A percentile compares a stretch with the other conserved stretches of the same genome.
Evolutionary conservation across 2,113 vertebrate species (phyloP).

Genomic region (Pseudorectes ferrugineus): DNA sequence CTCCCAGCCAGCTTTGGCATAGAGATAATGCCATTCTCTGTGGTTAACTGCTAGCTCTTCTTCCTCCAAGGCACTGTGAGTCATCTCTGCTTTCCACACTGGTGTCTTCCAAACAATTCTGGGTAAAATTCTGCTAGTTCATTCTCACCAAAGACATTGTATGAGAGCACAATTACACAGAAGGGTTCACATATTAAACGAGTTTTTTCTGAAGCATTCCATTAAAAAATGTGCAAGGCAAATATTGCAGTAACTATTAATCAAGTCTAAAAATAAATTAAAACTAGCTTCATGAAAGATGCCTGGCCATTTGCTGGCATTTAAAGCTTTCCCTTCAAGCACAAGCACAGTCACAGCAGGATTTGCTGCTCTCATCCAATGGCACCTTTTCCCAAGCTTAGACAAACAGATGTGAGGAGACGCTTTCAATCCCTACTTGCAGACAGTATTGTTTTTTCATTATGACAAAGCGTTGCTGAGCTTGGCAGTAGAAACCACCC

Average conservation of each 20-base stretch:
- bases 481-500: conserved; percentile 41
- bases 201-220: neutral
- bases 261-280: conserved; percentile 55
- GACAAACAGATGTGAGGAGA: conserved; percentile 26
- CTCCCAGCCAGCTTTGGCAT: conserved; percentile 25
- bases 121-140: conserved; percentile 30
- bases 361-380: conserved; percentile 37
- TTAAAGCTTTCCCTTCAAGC: conserved; percentile 56
- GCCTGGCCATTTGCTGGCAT: neutral
- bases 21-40: conserved; percentile 25
- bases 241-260: conserved; percentile 32
- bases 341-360: conserved; percentile 22
- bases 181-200: conserved; percentile 14
- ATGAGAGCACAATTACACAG: neutral
- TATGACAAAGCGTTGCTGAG: neutral
- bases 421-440: conserved; percentile 48
- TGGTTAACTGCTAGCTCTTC: conserved; percentile 37
- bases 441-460: conserved; percentile 56
- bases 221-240: conserved; percentile 42
- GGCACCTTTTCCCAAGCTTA: conserved; percentile 31
- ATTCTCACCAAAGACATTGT: conserved; percentile 47
- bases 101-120: conserved; percentile 54
- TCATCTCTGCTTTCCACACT: conserved; percentile 55
- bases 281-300: conserved; percentile 26
- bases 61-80: conserved; percentile 51